Percentiles rank a stretch among this genome's conserved stretches.
phyloP scores from a whole-genome alignment of 1,140 invertebrate genomes.

The Drosophila fuyamai region DNA sequence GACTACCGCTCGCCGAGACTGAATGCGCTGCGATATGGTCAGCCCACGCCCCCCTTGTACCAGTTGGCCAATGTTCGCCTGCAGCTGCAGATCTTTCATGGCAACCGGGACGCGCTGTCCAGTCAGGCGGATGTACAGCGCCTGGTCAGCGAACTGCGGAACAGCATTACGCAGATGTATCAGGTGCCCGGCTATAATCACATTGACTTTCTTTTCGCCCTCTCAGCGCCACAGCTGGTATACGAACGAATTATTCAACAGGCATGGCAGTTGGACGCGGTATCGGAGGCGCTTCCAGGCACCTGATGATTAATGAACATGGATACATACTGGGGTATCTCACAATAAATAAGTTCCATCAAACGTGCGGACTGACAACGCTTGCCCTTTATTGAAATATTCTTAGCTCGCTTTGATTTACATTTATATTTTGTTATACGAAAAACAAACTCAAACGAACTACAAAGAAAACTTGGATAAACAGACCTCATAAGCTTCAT shows the following conservation, averaged over 20 bases:
- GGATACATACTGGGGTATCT: background rate
- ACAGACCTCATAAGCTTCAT: conserved; percentile 74
- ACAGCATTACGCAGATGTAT: conserved; percentile 55
- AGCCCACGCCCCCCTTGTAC: conserved; percentile 62
- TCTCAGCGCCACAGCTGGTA: conserved; percentile 54
- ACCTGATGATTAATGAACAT: conserved; percentile 10
- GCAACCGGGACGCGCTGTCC: conserved; percentile 60
- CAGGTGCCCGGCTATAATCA: conserved; percentile 74
- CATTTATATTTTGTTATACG: conserved; percentile 67
- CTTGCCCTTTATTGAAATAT: conserved; percentile 36
- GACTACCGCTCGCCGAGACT: conserved; percentile 55
- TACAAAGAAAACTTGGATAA: conserved; percentile 55
- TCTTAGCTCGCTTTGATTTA: conserved; percentile 38
- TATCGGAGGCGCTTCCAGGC: background rate
- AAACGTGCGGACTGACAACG: conserved; percentile 20
- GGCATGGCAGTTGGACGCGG: conserved; percentile 42
- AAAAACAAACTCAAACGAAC: conserved; percentile 49
- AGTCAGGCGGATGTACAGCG: conserved; percentile 57
- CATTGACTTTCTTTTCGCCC: conserved; percentile 73
- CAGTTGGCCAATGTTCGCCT: conserved; percentile 65
- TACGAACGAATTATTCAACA: conserved; percentile 70
- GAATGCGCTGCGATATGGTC: conserved; percentile 59
- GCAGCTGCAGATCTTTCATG: conserved; percentile 68
- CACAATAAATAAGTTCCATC: conserved; percentile 10
- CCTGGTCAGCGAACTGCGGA: conserved; percentile 44